Conservation (phyloP, 2,113 vertebrate species). For the Fregetta grallaria region DNA sequence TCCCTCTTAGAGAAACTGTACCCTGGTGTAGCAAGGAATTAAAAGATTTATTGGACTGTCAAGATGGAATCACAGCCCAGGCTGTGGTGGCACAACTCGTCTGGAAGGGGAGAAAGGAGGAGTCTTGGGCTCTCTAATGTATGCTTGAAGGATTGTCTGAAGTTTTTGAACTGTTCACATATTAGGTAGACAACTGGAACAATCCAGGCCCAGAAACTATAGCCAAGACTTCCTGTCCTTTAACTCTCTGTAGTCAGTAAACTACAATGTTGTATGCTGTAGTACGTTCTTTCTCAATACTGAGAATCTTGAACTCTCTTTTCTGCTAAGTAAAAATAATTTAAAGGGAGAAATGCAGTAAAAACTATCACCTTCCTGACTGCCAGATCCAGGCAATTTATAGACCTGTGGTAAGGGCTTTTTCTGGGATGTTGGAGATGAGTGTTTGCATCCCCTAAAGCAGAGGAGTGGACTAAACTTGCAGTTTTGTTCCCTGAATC, state of each 20-base stretch:
- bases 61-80: neutral
- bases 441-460: neutral
- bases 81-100: neutral
- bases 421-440: neutral
- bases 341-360: neutral
- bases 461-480: neutral
- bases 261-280: rapidly evolving
- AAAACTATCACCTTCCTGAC: neutral
- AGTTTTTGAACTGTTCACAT: neutral
- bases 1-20: neutral
- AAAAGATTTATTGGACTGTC: neutral
- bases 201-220: neutral
- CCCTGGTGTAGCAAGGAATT: neutral
- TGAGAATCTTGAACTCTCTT: neutral
- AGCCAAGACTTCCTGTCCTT: neutral
- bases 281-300: neutral
- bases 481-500: neutral
- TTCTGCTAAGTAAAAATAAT: neutral
- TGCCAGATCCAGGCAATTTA: neutral
- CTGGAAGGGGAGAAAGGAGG: neutral
- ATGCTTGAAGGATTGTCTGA: neutral
- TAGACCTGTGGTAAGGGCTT: neutral
- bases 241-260: neutral
- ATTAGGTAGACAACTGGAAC: neutral
- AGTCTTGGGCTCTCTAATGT: neutral